Base-by-base conservation (phyloP, 2,113 vertebrate species). In the Nanorana parkeri region DNA sequence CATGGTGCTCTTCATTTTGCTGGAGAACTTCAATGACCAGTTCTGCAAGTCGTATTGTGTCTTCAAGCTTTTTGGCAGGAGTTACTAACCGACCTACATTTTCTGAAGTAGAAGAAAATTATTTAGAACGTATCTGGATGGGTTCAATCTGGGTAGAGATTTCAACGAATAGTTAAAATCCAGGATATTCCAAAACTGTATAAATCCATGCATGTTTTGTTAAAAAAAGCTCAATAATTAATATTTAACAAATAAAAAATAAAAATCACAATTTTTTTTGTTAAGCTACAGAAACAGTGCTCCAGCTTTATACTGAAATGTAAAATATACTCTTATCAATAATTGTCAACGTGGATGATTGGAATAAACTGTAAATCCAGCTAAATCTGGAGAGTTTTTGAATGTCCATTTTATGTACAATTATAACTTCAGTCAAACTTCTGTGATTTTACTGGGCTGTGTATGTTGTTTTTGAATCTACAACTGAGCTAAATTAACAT, bases 41-140 rank as follows among this genome's bases (percentile, higher is more conserved):
- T 86, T 99, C 98, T 41, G 97, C 95, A 89, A 99, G 94, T 32
- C 96, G 97, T 84, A 99, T 97, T 84, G 94, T 98, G 74, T 99
- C 97, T 94, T 99, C 98, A 83, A 99, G 94, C 88, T 99, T 98
- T 96, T 99, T 99, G 93, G 96, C 97, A 84, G 98, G 98, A 74
- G 97, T 98, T 91, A 96, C 94, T 94, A 99, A 95, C 60, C 96
- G 96, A 80, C 97, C 98, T 93, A 99, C 96, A 92, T 99, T 99
- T 92, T 99, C 98, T 99, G 94, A 85, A 95, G 96, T 93, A 96
- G 91, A 99, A 94, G 94, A 90, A 92, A 91, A 87, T 84, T 84
- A 88, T 88, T 93, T 97, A 94, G 92, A 91, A 94, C 87, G 87
- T 84, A 90, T 85, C 0, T 66, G 68, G 51, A 68, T 86, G 84